Conservation (phyloP, 1,140 invertebrate genomes). For the Procambarus clarkii region DNA sequence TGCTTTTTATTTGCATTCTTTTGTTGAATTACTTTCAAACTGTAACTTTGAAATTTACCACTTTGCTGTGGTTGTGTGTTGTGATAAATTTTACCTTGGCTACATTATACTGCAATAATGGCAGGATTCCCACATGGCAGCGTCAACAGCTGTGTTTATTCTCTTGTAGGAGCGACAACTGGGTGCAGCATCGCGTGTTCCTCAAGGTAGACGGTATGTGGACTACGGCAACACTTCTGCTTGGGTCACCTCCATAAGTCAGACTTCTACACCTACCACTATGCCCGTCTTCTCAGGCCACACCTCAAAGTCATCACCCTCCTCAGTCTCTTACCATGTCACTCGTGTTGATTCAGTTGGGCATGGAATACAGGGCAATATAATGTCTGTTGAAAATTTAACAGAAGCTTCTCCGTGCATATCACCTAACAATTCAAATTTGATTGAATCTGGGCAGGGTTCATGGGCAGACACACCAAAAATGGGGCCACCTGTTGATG, state of each 20-base stretch:
- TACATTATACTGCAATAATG: constrained; percentile 10
- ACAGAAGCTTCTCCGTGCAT: neutral
- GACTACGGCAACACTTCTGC: constrained; percentile 20
- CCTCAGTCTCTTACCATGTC: constrained; percentile 1
- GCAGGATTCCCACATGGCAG: constrained; percentile 14
- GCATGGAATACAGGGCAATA: constrained; percentile 9
- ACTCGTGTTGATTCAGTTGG: neutral
- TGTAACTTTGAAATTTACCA: neutral
- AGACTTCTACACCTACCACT: neutral
- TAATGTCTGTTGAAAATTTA: neutral
- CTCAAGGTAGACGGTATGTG: constrained; percentile 40
- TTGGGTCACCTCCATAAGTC: constrained; percentile 8
- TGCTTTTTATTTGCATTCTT: neutral
- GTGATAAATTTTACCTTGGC: neutral
- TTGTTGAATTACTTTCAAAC: neutral
- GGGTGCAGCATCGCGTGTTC: constrained; percentile 29
- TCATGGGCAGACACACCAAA: constrained; percentile 2
- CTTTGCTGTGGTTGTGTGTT: neutral
- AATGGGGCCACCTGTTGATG: neutral
- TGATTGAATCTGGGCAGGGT: neutral
- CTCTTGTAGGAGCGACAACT: constrained; percentile 63
- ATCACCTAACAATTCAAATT: neutral
- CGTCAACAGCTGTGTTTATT: constrained; percentile 64
- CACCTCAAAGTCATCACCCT: constrained; percentile 2
- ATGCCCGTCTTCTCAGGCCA: constrained; percentile 19